A percentile compares a stretch with the other conserved stretches of the same genome.
These are phyloP conservation scores for Acomys russatus DNA, from an alignment of 2,797 vertebrate genomes.

Conservation along the genomic window DNA sequence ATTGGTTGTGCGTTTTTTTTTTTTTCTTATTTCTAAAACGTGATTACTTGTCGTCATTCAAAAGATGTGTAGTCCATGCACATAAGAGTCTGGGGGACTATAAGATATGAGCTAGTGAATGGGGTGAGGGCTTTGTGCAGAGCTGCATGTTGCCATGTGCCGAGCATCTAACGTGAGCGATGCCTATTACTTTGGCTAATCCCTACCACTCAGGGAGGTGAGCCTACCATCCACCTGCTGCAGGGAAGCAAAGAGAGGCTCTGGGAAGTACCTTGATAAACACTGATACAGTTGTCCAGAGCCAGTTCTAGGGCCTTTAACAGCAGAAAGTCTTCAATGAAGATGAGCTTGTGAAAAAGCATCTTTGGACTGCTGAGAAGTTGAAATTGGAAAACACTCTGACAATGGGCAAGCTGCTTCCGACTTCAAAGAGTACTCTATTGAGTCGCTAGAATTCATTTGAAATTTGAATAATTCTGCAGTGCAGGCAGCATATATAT, in stretches of 20 bases:
- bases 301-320: not conserved
- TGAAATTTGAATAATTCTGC: slow-evolving; percentile 60
- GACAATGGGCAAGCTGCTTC: not conserved
- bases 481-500: not conserved
- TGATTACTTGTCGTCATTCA: not conserved
- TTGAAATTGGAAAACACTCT: slow-evolving; percentile 19
- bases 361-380: not conserved
- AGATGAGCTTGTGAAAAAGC: not conserved
- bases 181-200: not conserved
- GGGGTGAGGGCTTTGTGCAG: not conserved
- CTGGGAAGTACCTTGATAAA: slow-evolving; percentile 8
- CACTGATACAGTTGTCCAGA: not conserved
- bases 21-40: not conserved
- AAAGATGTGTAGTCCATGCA: not conserved
- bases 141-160: accelerated
- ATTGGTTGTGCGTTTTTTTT: not conserved
- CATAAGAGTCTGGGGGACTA: not conserved
- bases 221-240: not conserved
- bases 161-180: not conserved
- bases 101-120: not conserved
- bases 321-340: slow-evolving; percentile 10
- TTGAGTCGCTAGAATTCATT: not conserved
- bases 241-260: not conserved
- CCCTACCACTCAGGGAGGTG: not conserved
- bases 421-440: not conserved